Evolutionary conservation across 2,888 invertebrate species (phyloP).

Genomic region (Operophtera brumata): DNA sequence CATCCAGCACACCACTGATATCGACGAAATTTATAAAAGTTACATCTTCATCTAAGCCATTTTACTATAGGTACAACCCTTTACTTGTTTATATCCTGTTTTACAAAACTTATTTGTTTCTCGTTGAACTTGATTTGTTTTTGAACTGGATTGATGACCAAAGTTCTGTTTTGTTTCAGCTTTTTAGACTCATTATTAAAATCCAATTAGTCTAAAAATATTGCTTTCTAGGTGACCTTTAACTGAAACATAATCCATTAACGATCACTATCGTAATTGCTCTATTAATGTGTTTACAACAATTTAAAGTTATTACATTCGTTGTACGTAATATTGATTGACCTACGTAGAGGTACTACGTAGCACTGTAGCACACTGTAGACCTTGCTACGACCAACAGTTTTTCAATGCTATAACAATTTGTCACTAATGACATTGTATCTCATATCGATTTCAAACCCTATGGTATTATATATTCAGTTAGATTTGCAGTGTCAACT

Average conservation of each 20-base stretch:
- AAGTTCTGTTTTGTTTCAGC: not conserved
- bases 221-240: slow-evolving; percentile 7
- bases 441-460: no score
- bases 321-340: not conserved
- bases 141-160: not conserved
- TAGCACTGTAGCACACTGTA: slow-evolving; percentile 6
- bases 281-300: slow-evolving; percentile 9
- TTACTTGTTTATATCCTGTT: no score
- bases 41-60: no score
- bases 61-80: no score
- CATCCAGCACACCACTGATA: no score
- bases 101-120: not conserved
- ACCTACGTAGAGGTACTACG: slow-evolving; percentile 7
- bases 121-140: not conserved
- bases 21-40: no score
- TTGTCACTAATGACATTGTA: not conserved
- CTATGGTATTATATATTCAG: no score
- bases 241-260: slow-evolving; percentile 9
- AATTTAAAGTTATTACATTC: not conserved
- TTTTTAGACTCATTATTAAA: slow-evolving; percentile 4
- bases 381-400: not conserved
- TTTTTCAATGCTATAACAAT: not conserved
- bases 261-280: slow-evolving; percentile 20
- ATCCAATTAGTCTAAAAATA: slow-evolving; percentile 9
- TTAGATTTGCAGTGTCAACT: no score